A percentile compares a stretch with the other conserved stretches of the same genome.
Conservation (phyloP, 2,888 invertebrate species). For the Omphaloscelis lunosa region DNA sequence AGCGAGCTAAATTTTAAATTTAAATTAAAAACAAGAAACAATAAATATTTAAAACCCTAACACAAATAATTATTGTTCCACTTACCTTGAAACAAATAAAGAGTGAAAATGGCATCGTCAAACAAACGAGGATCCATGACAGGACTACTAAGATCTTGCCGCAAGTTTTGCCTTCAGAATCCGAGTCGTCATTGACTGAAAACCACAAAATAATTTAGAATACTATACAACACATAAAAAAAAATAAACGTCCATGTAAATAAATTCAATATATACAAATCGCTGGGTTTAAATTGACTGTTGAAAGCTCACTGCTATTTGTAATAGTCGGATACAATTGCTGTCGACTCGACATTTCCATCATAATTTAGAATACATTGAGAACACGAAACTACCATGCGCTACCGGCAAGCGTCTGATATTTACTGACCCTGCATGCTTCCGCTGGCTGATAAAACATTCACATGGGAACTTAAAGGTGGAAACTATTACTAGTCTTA, state of each 20-base stretch:
- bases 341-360: slow-evolving; percentile 87
- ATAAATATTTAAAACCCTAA: neutral
- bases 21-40: neutral
- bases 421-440: slow-evolving; percentile 57
- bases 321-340: slow-evolving; percentile 83
- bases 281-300: slow-evolving; percentile 48
- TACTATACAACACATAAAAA: neutral
- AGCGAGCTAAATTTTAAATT: neutral
- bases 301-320: slow-evolving; percentile 67
- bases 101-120: slow-evolving; percentile 98
- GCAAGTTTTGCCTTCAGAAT: slow-evolving; percentile 93
- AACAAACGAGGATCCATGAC: slow-evolving; percentile 95
- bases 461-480: slow-evolving; percentile 78
- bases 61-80: slow-evolving; percentile 11
- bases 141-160: slow-evolving; percentile 95
- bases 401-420: slow-evolving; percentile 39
- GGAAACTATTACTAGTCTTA: slow-evolving; percentile 33
- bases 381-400: slow-evolving; percentile 45
- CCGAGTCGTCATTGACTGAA: slow-evolving; percentile 91
- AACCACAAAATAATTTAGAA: slow-evolving; percentile 59
- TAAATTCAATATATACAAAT: slow-evolving; percentile 23
- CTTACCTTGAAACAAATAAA: slow-evolving; percentile 98
- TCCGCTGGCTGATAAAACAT: slow-evolving; percentile 74
- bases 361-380: slow-evolving; percentile 64
- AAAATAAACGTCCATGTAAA: neutral